A percentile compares a stretch with the other conserved stretches of the same genome.
Conservation (phyloP, 2,797 vertebrate genomes). For the Siniperca obscura region DNA sequence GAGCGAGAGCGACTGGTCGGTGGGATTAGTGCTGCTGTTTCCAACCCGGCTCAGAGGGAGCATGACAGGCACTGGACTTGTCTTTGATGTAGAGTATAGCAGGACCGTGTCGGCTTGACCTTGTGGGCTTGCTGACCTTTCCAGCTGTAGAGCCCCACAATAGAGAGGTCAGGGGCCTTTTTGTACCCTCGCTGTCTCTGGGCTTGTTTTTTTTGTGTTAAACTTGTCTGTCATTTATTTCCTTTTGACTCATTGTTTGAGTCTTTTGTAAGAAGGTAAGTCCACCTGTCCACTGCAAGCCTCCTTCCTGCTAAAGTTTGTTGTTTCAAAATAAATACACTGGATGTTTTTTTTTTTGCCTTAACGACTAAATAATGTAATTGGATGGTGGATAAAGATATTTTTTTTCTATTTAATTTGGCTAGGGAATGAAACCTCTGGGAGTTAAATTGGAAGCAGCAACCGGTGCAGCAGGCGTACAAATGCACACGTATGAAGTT, state of each 20-base stretch:
- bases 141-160: constrained; percentile 74
- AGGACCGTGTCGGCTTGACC: constrained; percentile 74
- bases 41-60: constrained; percentile 64
- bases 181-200: constrained; percentile 52
- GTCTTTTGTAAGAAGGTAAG: constrained; percentile 10
- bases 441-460: constrained; percentile 17
- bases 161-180: constrained; percentile 65
- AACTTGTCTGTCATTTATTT: constrained; percentile 45
- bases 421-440: constrained; percentile 16
- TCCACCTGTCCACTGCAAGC: constrained; percentile 11
- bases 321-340: constrained; percentile 6
- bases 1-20: constrained; percentile 55
- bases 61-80: constrained; percentile 71
- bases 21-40: constrained; percentile 79
- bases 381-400: constrained; percentile 10
- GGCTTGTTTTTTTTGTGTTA: constrained; percentile 59
- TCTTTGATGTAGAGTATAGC: constrained; percentile 80
- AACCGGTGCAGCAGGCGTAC: constrained; percentile 30
- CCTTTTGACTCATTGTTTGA: constrained; percentile 30
- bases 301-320: not conserved
- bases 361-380: constrained; percentile 6
- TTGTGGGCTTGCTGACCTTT: constrained; percentile 75
- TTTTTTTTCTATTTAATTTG: constrained; percentile 13
- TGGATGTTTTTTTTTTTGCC: not conserved
- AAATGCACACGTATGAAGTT: constrained; percentile 47